Conservation (phyloP, 2,797 vertebrate genomes). For the Danio aesculapii region DNA sequence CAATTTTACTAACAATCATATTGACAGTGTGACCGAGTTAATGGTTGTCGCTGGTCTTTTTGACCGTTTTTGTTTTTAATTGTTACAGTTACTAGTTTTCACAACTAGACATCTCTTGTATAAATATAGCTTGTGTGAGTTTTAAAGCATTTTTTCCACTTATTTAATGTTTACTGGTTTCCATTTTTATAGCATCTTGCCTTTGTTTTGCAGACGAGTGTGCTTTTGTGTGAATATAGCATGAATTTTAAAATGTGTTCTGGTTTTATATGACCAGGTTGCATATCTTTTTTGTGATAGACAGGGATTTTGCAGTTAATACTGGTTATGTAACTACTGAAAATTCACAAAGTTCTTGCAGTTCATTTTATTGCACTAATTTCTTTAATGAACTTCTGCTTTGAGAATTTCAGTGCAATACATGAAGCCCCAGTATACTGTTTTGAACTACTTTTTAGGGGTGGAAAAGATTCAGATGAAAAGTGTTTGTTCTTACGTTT, state of each 20-base stretch:
- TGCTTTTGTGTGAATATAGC: slow-evolving; percentile 60
- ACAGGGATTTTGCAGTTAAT: slow-evolving; percentile 51
- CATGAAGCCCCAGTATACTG: slow-evolving; percentile 71
- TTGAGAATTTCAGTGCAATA: slow-evolving; percentile 84
- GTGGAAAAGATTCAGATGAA: slow-evolving; percentile 78
- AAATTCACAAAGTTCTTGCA: slow-evolving; percentile 78
- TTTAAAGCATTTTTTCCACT: slow-evolving; percentile 19
- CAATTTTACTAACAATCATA: slow-evolving; percentile 33
- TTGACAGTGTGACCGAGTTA: background rate
- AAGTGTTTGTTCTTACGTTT: slow-evolving; percentile 89
- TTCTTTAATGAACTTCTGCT: slow-evolving; percentile 83
- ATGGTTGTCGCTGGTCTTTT: background rate
- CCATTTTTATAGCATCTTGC: slow-evolving; percentile 57
- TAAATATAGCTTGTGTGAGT: slow-evolving; percentile 56
- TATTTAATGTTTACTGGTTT: slow-evolving; percentile 51
- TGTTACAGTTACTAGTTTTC: slow-evolving; percentile 40
- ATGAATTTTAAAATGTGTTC: slow-evolving; percentile 58
- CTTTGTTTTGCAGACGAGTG: slow-evolving; percentile 63
- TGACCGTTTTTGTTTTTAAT: slow-evolving; percentile 1
- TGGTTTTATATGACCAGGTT: slow-evolving; percentile 54
- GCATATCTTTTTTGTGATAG: slow-evolving; percentile 58
- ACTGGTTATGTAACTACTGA: slow-evolving; percentile 56
- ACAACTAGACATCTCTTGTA: slow-evolving; percentile 67
- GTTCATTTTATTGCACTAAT: slow-evolving; percentile 84
- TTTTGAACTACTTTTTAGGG: slow-evolving; percentile 29